Conservation (phyloP, 2,888 invertebrate genomes). For the Drosophila multiciliata region DNA sequence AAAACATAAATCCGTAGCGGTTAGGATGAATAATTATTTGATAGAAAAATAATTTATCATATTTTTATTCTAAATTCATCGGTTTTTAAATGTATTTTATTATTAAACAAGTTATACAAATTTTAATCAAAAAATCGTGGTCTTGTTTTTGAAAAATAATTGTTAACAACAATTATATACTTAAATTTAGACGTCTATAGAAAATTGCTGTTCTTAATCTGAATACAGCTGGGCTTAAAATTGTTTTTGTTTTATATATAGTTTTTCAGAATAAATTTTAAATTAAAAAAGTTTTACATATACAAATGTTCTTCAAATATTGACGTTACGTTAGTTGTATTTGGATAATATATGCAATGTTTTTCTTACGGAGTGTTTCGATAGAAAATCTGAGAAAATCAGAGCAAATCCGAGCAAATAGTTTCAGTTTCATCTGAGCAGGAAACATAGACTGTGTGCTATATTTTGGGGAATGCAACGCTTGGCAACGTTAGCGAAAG, state of each 20-base stretch:
- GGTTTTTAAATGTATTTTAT: not conserved
- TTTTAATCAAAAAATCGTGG: too few relatives aligned
- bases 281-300: not conserved
- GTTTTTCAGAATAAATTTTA: too few relatives aligned
- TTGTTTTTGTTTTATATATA: too few relatives aligned
- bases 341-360: not conserved
- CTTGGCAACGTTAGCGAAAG: conserved; percentile 27
- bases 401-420: conserved; percentile 28
- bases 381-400: not conserved
- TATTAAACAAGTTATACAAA: too few relatives aligned
- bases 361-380: not conserved
- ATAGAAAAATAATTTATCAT: too few relatives aligned
- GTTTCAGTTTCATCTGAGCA: conserved; percentile 8
- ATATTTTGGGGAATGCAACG: conserved; percentile 24
- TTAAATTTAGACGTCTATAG: too few relatives aligned
- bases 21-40: not conserved
- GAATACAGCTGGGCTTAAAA: too few relatives aligned
- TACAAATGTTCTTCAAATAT: not conserved
- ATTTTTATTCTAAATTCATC: not conserved
- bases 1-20: not conserved
- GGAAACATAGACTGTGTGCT: not conserved
- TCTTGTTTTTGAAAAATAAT: too few relatives aligned
- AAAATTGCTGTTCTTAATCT: too few relatives aligned
- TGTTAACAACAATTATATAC: too few relatives aligned
- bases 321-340: not conserved